Conservation (phyloP, 2,797 vertebrate species). For the Sebastes iracundus region DNA sequence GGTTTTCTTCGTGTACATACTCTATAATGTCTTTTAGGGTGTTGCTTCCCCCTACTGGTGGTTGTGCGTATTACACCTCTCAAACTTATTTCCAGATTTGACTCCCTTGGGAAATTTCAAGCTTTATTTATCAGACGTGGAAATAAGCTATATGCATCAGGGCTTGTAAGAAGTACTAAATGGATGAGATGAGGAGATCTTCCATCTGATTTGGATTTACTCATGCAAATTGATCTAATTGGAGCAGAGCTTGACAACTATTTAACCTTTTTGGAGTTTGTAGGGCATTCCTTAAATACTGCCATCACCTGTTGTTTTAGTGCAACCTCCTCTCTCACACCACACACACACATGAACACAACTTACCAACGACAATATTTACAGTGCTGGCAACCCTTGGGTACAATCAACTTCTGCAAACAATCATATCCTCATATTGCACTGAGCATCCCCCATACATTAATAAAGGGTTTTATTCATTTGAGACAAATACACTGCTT, state of each 20-base stretch:
- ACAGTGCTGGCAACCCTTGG: not conserved
- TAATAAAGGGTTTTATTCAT: slow-evolving; percentile 7
- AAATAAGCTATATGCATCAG: not conserved
- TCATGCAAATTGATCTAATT: not conserved
- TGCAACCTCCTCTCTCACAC: not conserved
- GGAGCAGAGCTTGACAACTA: not conserved
- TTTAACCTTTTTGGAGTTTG: not conserved
- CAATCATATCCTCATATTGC: slow-evolving; percentile 16
- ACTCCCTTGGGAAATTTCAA: not conserved
- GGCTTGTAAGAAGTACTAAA: not conserved
- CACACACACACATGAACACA: not conserved
- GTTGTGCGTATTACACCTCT: not conserved
- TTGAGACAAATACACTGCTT: not conserved
- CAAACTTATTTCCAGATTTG: not conserved
- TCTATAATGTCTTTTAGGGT: accelerated
- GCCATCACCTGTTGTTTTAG: not conserved
- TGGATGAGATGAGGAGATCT: slow-evolving; percentile 1
- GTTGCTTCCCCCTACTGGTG: slow-evolving; percentile 13
- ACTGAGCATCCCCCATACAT: not conserved
- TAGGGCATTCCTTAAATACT: not conserved
- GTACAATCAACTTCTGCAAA: slow-evolving; percentile 12
- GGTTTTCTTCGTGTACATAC: slow-evolving; percentile 40
- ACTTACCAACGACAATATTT: not conserved
- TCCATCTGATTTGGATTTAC: slow-evolving; percentile 3
- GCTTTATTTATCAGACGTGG: slow-evolving; percentile 1